A percentile compares a stretch with the other conserved stretches of the same genome.
These are phyloP conservation scores for Lerista edwardsae DNA, from an alignment of 2,797 vertebrate genomes.

Conservation along the genomic window DNA sequence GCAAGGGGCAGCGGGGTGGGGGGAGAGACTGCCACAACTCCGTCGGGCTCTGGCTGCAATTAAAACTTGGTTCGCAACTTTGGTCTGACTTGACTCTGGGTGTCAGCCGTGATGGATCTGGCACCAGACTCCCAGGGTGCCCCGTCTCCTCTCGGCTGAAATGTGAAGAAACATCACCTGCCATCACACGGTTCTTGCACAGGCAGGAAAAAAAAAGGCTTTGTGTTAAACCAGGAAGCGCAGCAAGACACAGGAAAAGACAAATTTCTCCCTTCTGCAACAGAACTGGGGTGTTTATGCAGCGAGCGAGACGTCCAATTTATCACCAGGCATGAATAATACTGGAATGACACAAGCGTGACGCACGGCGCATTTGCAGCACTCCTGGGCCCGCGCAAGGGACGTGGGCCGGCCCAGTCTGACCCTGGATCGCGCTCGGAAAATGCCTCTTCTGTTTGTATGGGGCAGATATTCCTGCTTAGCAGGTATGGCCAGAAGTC, in stretches of 20 bases:
- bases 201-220: neutral
- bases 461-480: constrained; percentile 5
- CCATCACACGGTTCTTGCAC: neutral
- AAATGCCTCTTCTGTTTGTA: constrained; percentile 25
- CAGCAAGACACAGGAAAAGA: neutral
- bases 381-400: too few species aligned
- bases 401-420: too few species aligned
- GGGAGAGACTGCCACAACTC: neutral
- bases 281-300: neutral
- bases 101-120: constrained; percentile 21
- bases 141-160: neutral
- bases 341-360: neutral
- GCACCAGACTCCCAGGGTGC: neutral
- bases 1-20: neutral
- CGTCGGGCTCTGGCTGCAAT: neutral
- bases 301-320: neutral
- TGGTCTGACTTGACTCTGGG: neutral
- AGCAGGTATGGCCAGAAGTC: fast-evolving
- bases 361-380: too few species aligned
- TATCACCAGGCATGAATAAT: neutral
- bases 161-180: neutral
- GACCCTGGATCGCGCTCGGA: too few species aligned
- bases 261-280: neutral
- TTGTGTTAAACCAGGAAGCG: neutral
- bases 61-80: constrained; percentile 11